Conservation (phyloP, 2,888 invertebrate species). For the Phymatocera aterrima region DNA sequence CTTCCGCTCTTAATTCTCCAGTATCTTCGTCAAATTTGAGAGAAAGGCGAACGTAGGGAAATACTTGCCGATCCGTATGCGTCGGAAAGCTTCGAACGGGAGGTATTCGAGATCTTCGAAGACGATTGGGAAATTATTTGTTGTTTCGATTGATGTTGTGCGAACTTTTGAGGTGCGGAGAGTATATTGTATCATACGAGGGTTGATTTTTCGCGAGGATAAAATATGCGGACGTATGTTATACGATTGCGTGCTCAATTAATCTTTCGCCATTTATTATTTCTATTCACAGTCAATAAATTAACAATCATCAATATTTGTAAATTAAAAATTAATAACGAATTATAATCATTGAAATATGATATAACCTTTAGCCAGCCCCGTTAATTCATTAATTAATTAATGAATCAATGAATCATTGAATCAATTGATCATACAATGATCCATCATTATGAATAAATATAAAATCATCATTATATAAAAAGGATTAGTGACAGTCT, state of each 20-base stretch:
- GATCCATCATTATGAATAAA: conserved; percentile 67
- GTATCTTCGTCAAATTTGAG: no score
- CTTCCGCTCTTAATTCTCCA: background rate
- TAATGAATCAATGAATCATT: no score
- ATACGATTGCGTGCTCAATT: conserved; percentile 22
- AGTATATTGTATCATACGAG: background rate
- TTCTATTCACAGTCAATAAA: conserved; percentile 72
- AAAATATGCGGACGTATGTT: background rate
- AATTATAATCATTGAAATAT: background rate
- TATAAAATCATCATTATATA: conserved; percentile 63
- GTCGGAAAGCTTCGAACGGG: background rate
- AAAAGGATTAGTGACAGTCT: conserved; percentile 1
- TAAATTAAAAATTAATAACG: conserved; percentile 52
- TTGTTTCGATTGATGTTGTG: no score
- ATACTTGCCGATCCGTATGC: background rate
- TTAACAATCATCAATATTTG: conserved; percentile 65
- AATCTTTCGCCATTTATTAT: conserved; percentile 67
- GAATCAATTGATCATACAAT: no score
- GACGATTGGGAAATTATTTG: no score
- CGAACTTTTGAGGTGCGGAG: background rate
- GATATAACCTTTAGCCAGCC: conserved; percentile 57
- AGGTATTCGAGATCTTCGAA: background rate
- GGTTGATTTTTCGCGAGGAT: background rate
- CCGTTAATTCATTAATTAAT: no score
- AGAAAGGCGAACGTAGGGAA: no score